Percentiles rank a stretch among this genome's conserved stretches.
Evolutionary conservation across 1,140 invertebrate species (phyloP).

Genomic region (Pachypeltis micranthus): DNA sequence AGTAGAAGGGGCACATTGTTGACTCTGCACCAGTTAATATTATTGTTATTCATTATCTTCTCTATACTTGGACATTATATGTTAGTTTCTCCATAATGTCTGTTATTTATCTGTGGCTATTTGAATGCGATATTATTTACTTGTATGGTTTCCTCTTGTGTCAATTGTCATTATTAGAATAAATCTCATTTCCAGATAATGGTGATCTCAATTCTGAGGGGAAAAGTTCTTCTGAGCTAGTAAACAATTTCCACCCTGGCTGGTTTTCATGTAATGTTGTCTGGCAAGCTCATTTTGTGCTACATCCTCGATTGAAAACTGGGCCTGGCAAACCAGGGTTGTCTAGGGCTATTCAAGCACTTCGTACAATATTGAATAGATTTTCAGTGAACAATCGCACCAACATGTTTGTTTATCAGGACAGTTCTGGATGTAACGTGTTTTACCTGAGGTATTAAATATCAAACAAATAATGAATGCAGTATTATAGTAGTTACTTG

Average conservation of each 20-base stretch:
- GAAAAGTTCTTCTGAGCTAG: conserved; percentile 2
- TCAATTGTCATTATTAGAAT: background rate
- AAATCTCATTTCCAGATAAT: background rate
- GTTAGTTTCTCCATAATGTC: too few relatives aligned
- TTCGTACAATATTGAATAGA: conserved; percentile 53
- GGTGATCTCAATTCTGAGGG: conserved; percentile 10
- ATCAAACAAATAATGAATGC: too few relatives aligned
- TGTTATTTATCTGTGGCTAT: too few relatives aligned
- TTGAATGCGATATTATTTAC: too few relatives aligned
- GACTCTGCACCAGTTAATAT: too few relatives aligned
- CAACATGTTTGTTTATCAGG: conserved; percentile 72
- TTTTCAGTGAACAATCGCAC: conserved; percentile 62
- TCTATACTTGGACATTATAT: too few relatives aligned
- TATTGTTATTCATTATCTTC: too few relatives aligned
- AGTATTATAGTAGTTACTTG: too few relatives aligned
- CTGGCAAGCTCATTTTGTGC: conserved; percentile 54
- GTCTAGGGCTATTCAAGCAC: conserved; percentile 48
- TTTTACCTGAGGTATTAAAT: conserved; percentile 47
- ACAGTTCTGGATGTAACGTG: conserved; percentile 52
- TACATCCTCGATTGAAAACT: conserved; percentile 61
- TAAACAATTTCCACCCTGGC: conserved; percentile 43
- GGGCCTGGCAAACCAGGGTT: conserved; percentile 46
- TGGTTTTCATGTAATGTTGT: conserved; percentile 61
- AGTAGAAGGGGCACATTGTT: too few relatives aligned
- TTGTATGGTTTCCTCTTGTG: conserved; percentile 1